Base-by-base conservation (phyloP, 2,113 vertebrate species). In the Xiphophorus couchianus region DNA sequence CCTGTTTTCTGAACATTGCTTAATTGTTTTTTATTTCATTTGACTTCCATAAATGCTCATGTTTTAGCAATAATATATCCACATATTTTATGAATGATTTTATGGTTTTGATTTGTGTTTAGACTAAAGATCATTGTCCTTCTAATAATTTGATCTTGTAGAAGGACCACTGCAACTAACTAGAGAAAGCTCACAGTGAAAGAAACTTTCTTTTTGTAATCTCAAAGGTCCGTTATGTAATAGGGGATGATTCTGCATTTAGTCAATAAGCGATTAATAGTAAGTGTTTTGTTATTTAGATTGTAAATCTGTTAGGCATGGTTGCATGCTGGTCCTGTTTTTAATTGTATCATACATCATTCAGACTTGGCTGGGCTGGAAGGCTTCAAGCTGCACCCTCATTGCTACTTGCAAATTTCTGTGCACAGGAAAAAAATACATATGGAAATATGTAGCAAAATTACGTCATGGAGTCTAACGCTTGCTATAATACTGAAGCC, bases 201-300 rank as follows among this genome's bases (percentile, higher is more conserved):
- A 73, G 76, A 85, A 86, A 86, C 76, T 65, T 27, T 83, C 63
- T 73, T 67, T n/a, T n/a, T 69, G 42, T 75, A 72, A 82, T 77
- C 76, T 84, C 77, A 74, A 71, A 84, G 74, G 70, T 74, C 29
- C 48, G 51, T 81, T 86, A 75, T 58, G 25, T 71, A 70, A 82
- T 42, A 33, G 28, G 39, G 42, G 58, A 65, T 83, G 76, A 44
- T 67, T 69, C 63, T 69, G 44, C 66, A 73, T 88, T 73, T 77
- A 73, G 82, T 84, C 74, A 30, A 88, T 86, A 72, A 86, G 85
- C 85, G 62, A 86, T 86, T 82, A 73, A 72, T 83, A 67, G 82
- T 70, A 54, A 66, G 54, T 73, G 60, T 76, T 90, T 62, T 88
- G 89, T 83, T 77, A 88, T 90, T 91, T 73, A 84, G 78, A 78